phyloP scores from a whole-genome alignment of 1,140 invertebrate species.

The Philopotamus ludificatus region DNA sequence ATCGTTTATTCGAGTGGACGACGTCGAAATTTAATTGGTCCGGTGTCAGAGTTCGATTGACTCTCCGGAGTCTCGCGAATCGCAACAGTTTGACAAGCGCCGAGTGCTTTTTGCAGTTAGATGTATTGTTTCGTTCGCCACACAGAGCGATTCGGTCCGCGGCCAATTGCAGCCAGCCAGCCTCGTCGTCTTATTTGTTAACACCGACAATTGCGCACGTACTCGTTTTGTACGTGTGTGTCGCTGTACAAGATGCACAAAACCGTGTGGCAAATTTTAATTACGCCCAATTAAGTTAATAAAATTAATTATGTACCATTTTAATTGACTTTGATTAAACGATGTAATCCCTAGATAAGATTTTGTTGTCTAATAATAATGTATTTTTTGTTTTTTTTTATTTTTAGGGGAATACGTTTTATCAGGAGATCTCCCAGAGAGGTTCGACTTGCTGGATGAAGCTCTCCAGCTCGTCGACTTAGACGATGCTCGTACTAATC shows the following conservation, averaged over 20 bases:
- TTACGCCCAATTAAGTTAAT: no score
- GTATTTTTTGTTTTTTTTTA: slow-evolving; percentile 36
- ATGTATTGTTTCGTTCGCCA: background rate
- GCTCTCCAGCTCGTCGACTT: slow-evolving; percentile 71
- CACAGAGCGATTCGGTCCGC: background rate
- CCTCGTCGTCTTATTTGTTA: background rate
- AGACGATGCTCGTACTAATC: slow-evolving; percentile 59
- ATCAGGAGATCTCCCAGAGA: slow-evolving; percentile 55
- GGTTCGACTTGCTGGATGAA: slow-evolving; percentile 64
- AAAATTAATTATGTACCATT: no score
- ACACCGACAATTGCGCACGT: no score
- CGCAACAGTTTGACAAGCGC: background rate
- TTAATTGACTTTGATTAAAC: background rate
- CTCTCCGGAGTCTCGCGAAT: no score
- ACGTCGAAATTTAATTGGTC: no score
- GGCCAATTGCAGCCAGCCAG: background rate
- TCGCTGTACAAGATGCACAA: no score
- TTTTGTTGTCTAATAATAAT: slow-evolving; percentile 7
- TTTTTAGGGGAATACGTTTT: slow-evolving; percentile 63
- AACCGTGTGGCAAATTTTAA: no score
- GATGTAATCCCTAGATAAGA: background rate
- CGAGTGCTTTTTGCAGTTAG: background rate
- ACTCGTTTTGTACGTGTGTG: no score
- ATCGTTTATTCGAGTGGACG: no score
- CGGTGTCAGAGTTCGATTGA: no score